phyloP scores from a whole-genome alignment of 2,797 vertebrate species.

The Botia almorhae region DNA sequence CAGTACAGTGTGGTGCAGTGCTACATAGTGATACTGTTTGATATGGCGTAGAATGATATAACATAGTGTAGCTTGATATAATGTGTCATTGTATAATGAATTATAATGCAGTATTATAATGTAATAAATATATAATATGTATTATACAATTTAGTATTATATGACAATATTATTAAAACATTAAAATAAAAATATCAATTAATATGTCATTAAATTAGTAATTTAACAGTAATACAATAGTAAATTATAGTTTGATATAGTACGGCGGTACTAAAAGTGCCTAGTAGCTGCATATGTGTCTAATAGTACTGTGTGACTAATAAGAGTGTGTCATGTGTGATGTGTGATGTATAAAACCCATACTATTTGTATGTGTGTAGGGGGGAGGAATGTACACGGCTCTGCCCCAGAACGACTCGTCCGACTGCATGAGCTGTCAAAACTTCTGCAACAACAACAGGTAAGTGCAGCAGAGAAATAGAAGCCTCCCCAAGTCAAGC shows the following conservation, averaged over 20 bases:
- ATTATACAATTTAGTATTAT: too few species aligned
- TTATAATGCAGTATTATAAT: background rate
- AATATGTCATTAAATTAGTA: too few species aligned
- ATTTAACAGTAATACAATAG: too few species aligned
- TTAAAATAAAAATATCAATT: too few species aligned
- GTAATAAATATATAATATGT: background rate
- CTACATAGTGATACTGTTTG: too few species aligned
- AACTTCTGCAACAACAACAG: conserved; percentile 98
- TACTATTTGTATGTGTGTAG: conserved; percentile 74
- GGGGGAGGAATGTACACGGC: conserved; percentile 85
- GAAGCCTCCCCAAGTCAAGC: background rate
- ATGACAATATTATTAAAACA: too few species aligned
- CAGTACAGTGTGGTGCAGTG: background rate
- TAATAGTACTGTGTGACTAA: conserved; percentile 58
- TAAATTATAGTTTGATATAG: background rate
- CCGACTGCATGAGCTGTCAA: conserved; percentile 89
- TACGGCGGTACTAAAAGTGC: background rate
- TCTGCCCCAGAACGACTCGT: conserved; percentile 82
- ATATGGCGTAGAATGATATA: too few species aligned
- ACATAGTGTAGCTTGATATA: background rate
- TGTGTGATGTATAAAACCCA: conserved; percentile 67
- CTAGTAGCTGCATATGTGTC: background rate
- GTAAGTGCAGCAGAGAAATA: conserved; percentile 68
- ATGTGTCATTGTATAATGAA: background rate
- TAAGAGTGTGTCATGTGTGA: background rate